These are phyloP conservation scores for Vannuccia rotundouncinata DNA, from an alignment of 2,888 invertebrate species.

Conservation along the genomic window DNA sequence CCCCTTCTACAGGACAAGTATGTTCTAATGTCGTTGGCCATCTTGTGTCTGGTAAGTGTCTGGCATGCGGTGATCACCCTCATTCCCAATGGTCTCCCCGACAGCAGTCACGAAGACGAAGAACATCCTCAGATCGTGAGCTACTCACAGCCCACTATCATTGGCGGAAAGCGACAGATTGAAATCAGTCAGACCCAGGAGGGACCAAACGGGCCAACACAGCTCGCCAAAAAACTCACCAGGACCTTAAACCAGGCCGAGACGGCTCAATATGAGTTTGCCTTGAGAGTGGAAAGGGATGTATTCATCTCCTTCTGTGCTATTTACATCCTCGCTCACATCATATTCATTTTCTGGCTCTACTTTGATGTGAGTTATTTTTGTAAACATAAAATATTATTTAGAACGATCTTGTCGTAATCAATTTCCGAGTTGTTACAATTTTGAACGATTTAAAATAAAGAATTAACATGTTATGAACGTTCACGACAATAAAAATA, in stretches of 20 bases:
- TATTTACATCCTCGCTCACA: constrained; percentile 41
- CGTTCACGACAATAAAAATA: too few relatives aligned
- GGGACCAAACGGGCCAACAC: too few relatives aligned
- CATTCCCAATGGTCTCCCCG: constrained; percentile 39
- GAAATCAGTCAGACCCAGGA: not conserved
- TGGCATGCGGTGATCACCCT: constrained; percentile 52
- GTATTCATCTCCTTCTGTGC: constrained; percentile 41
- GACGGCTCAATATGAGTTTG: too few relatives aligned
- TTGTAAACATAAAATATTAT: too few relatives aligned
- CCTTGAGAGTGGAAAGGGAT: constrained; percentile 38
- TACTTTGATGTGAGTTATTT: constrained; percentile 42
- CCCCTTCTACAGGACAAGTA: constrained; percentile 51
- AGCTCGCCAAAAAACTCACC: too few relatives aligned
- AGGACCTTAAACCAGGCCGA: too few relatives aligned
- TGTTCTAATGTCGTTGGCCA: constrained; percentile 51
- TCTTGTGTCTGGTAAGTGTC: constrained; percentile 50
- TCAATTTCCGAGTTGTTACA: too few relatives aligned
- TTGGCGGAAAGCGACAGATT: not conserved
- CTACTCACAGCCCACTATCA: not conserved
- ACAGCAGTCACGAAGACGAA: not conserved
- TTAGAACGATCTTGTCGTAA: too few relatives aligned
- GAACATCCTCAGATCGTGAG: not conserved
- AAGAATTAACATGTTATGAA: too few relatives aligned
- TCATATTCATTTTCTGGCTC: constrained; percentile 42
- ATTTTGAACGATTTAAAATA: too few relatives aligned